Evolutionary conservation across 2,888 invertebrate species (phyloP), one percentile per base, ranked within the genome.

Genomic region (Allophyes oxyacanthae): DNA sequence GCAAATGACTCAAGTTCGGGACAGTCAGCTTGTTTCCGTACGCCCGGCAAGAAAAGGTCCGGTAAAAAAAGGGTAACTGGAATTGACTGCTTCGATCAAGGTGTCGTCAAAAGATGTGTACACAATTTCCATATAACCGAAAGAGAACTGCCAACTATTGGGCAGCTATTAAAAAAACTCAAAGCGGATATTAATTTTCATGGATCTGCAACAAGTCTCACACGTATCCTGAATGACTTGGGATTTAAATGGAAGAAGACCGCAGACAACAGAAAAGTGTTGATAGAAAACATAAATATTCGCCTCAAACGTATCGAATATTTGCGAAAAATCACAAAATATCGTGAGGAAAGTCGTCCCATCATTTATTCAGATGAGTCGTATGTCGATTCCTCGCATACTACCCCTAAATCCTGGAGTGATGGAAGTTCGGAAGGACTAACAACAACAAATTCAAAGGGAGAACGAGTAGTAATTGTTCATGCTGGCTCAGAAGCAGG

Each of bases 211-310:
- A 25, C 25, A 25, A 25, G 25, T 6, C 25, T 25, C 25, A 25
- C 4, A 25, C 25, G 25, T 25, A 25, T 25, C 6, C 6, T 25
- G 13, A 70, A 72, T 14, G 20, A 42, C n/a, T 54, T 75, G 11
- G 69, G 71, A 0, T 78, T 78, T 37, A 41, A 48, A 26, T 75
- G 72, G 73, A 64, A 64, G 57, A 72, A 63, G 38, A 71, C 67
- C 1, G 64, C 75, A 64, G 64, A 72, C 9, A 74, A 78, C 28
- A 52, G 65, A 10, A 71, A 68, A 45, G n/a, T 75, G 0, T 13
- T 77, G 9, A 75, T 76, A n/a, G 75, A 75, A 46, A 54, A 33
- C 13, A 42, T 61, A 25, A 41, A 62, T 42, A 76, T 78, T 11
- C 65, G 76, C 2, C 43, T 76, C 0, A 37, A 67, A 28, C 49